Conservation (phyloP, 2,888 invertebrate genomes). For the Heliconius sara region DNA sequence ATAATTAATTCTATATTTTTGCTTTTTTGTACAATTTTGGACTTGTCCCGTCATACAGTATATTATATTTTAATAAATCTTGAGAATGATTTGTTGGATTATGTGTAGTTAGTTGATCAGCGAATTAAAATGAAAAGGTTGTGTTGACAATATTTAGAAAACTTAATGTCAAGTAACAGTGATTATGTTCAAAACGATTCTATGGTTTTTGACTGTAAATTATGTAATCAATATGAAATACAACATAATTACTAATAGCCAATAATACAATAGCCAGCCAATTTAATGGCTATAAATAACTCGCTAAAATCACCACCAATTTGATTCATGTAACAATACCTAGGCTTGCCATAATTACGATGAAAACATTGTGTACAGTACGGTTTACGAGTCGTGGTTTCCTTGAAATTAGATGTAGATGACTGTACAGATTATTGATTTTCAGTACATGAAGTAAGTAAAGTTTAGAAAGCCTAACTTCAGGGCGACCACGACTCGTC, state of each 20-base stretch:
- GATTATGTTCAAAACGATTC: conserved; percentile 8
- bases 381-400: not conserved
- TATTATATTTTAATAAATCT: not conserved
- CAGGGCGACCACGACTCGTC: not conserved
- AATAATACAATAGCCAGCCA: no score
- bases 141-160: conserved; percentile 23
- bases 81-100: not conserved
- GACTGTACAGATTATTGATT: no score
- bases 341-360: conserved; percentile 20
- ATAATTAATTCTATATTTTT: not conserved
- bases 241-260: not conserved
- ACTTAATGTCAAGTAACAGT: not conserved
- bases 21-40: not conserved
- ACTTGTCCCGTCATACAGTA: not conserved
- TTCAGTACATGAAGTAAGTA: no score
- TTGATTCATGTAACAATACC: not conserved
- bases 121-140: conserved; percentile 13
- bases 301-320: not conserved
- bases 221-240: not conserved
- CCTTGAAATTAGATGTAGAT: not conserved
- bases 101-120: not conserved
- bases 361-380: not conserved
- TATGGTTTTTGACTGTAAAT: not conserved
- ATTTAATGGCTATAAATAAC: not conserved
- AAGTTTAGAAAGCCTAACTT: no score